Base-by-base conservation (phyloP, 2,797 vertebrate genomes). In the Tadarida brasiliensis region DNA sequence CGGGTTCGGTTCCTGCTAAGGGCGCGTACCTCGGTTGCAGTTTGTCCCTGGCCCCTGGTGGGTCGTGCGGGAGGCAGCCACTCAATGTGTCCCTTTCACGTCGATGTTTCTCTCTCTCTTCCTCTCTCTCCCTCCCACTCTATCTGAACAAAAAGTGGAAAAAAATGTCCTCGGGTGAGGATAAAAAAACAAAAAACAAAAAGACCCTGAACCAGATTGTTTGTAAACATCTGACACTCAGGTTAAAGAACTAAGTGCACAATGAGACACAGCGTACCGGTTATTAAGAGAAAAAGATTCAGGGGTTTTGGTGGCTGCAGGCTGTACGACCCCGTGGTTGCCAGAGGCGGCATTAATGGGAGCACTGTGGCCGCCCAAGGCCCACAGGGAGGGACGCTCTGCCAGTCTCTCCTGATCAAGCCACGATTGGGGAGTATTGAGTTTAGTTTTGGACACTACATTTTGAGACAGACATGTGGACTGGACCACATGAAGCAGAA, bases 381-480 rank as follows among this genome's bases (percentile, higher is more conserved):
- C 51, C 47, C 0, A 0, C 30, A 35, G 65, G 39, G 59, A 63
- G 28, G 26, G 47, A 47, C 3, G 14, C 4, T 7, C 81, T 65
- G 51, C 77, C 67, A 30, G 44, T 28, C 22, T 81, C 56, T 78
- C 57, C 76, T 6, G 28, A 51, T 30, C 20, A 5, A 68, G 87
- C 56, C 70, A 12, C 0, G 7, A 44, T 57, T 47, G 14, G 0
- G 57, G 54, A 56, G 44, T 10, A 24, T 17, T 2, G 3, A 17
- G 70, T 71, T 80, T 22, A 63, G 94, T 73, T 83, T 24, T 5
- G 24, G 86, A 84, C 2, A 4, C 63, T 68, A 17, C 47, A 33
- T 56, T 90, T 94, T 82, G 22, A 74, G 51, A 87, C 30, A 94
- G 92, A 86, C 9, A 9, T 28, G 68, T 68, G 51, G 47, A 85